Base-by-base conservation (phyloP, 2,888 invertebrate species). In the Chouioia cunea region DNA sequence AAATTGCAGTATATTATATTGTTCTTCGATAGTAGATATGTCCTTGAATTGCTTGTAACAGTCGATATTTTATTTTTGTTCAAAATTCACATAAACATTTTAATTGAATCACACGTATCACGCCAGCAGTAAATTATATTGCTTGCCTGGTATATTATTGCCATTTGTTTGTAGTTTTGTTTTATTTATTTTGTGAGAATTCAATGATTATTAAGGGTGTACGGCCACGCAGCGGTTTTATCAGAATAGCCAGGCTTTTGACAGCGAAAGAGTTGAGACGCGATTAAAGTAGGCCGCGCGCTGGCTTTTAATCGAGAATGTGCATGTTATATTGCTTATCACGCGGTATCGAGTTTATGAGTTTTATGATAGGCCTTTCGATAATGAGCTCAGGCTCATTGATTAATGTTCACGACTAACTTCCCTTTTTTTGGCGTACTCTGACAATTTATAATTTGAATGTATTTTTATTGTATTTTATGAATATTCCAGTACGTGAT, bases 331-430 rank as follows among this genome's bases (percentile, higher is more conserved):
- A n/a, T 18, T 15, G 18, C 53, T 65, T 70, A 71, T 71, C 71
- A 46, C 23, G 27, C 22, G 66, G 52, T 71, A 66, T 66, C 66
- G 52, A 57, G 65, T 71, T 71, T 71, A 66, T 54, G 70, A 65
- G 70, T 56, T 44, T 48, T n/a, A 50, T 52, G 15, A 27, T 16
- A 22, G 52, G 23, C 18, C 14, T 53, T 57, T 65, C 65, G 65
- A 65, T 65, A 64, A 57, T 57, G 50, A 65, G 60, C 44, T 22
- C 52, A 58, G 10, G 18, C 48, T 36, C 43, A 27, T 36, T 60
- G 53, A 56, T 68, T 60, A 54, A 60, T 60, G 36, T 18, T 2
- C 59, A 4, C n/a, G 50, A 50, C 48, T 43, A 3, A 23, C 2
- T 20, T 2, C 58, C 20, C 36, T 56, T 27, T 20, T 20, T 36